These are phyloP conservation scores for Zaprionus tsacasi DNA, from an alignment of 1,140 invertebrate species.

Conservation along the genomic window DNA sequence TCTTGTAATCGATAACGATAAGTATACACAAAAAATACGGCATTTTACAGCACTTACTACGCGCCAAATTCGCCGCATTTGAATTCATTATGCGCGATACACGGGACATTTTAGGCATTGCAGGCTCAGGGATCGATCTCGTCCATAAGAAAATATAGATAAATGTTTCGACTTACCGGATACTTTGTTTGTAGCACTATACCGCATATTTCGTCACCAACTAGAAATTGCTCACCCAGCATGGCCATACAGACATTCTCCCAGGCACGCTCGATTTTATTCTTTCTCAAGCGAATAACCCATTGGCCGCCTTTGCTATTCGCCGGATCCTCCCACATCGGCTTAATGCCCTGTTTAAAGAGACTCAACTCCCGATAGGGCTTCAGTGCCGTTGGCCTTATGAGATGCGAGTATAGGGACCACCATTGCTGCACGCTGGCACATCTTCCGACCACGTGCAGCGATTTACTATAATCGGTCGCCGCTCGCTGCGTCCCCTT, in stretches of 20 bases:
- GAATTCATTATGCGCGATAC: conserved; percentile 20
- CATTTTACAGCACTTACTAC: conserved; percentile 23
- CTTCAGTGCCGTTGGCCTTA: conserved; percentile 93
- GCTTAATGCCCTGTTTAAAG: conserved; percentile 99
- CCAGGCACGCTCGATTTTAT: conserved; percentile 97
- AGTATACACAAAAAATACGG: not conserved
- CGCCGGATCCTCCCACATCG: conserved; percentile 99
- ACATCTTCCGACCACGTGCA: conserved; percentile 90
- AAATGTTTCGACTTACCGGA: conserved; percentile 87
- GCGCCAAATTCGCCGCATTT: conserved; percentile 19
- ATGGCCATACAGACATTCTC: conserved; percentile 99
- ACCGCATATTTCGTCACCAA: conserved; percentile 99
- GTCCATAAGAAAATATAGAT: not conserved
- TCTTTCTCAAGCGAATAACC: conserved; percentile 97
- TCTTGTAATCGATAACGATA: conserved; percentile 15
- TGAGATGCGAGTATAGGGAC: conserved; percentile 96
- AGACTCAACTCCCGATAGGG: conserved; percentile 98
- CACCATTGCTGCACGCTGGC: conserved; percentile 98
- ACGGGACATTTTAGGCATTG: conserved; percentile 19
- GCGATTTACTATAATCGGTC: conserved; percentile 82
- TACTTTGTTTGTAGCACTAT: conserved; percentile 97
- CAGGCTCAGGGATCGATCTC: not conserved
- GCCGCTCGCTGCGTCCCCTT: conserved; percentile 80
- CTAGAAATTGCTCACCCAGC: conserved; percentile 99
- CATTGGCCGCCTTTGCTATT: conserved; percentile 98